A percentile compares a stretch with the other conserved stretches of the same genome.
Evolutionary conservation across 37 sponge, comb jelly and placozoan species (phyloP).

Genomic region (Mnemiopsis leidyi): DNA sequence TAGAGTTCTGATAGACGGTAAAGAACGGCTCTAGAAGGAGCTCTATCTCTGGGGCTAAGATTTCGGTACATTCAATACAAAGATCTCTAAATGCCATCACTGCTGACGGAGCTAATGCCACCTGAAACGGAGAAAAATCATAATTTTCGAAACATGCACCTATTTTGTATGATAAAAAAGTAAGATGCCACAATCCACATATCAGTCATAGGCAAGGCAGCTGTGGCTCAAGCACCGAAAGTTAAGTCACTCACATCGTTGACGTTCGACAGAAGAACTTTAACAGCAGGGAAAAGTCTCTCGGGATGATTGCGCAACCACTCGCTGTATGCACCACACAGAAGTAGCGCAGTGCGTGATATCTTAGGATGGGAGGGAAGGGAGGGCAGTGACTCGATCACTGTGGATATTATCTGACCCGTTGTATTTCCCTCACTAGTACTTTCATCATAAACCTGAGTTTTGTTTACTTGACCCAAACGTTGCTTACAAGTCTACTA

Average conservation of each 20-base stretch:
- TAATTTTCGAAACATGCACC: no score
- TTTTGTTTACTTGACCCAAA: background rate
- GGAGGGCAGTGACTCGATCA: conserved; percentile 43
- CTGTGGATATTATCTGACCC: background rate
- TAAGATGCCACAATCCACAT: no score
- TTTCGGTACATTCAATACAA: conserved; percentile 58
- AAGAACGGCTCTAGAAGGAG: conserved; percentile 4
- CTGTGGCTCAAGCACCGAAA: no score
- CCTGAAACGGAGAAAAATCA: no score
- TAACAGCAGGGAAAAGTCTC: conserved; percentile 39
- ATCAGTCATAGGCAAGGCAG: no score
- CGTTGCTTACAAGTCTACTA: no score
- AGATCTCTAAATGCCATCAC: conserved; percentile 61
- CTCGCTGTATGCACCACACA: conserved; percentile 64
- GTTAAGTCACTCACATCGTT: conserved; percentile 44
- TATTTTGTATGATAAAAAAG: no score
- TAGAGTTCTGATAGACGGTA: conserved; percentile 6
- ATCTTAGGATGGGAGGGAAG: conserved; percentile 41
- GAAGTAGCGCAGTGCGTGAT: conserved; percentile 36
- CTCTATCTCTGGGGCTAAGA: conserved; percentile 24
- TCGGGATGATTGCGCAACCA: conserved; percentile 42
- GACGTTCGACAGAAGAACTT: conserved; percentile 40
- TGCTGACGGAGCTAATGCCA: conserved; percentile 24
- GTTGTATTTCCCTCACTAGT: background rate
- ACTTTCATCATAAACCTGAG: conserved; percentile 42